Evolutionary conservation across 2,797 vertebrate genomes (phyloP).

Genomic region (Sebastes dallii): DNA sequence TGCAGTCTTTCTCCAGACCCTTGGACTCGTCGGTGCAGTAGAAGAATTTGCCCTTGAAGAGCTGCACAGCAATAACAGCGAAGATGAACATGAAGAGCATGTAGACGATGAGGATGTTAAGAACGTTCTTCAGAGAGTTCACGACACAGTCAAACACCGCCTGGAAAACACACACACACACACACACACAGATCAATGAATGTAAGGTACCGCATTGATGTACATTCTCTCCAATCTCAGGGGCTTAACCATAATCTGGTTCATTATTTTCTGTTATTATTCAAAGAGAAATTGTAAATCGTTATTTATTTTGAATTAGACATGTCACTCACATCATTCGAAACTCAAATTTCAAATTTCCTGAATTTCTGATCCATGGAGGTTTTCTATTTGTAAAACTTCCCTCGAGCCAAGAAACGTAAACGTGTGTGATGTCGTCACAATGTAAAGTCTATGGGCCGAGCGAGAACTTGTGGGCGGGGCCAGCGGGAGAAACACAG

Average conservation of each 20-base stretch:
- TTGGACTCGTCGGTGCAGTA: slow-evolving; percentile 98
- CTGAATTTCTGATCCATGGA: not conserved
- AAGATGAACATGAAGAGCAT: slow-evolving; percentile 99
- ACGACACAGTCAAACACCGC: slow-evolving; percentile 98
- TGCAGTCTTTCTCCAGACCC: slow-evolving; percentile 95
- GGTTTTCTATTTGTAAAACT: too few species aligned
- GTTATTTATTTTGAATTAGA: not conserved
- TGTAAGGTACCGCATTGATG: not conserved
- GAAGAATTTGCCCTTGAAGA: slow-evolving; percentile 99
- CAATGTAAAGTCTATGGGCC: too few species aligned
- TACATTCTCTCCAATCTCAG: not conserved
- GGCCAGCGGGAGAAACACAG: too few species aligned
- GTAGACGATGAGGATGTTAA: slow-evolving; percentile 98
- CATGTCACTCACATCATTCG: not conserved
- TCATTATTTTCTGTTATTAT: not conserved
- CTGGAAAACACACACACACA: slow-evolving; percentile 69
- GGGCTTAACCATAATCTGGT: not conserved
- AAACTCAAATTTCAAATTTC: too few species aligned
- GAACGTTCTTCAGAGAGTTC: slow-evolving; percentile 97
- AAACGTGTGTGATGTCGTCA: too few species aligned
- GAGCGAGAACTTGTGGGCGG: too few species aligned
- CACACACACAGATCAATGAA: too few species aligned
- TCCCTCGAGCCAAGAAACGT: too few species aligned
- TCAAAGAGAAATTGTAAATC: not conserved
- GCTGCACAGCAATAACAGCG: slow-evolving; percentile 96